A percentile compares a stretch with the other conserved stretches of the same genome.
Evolutionary conservation across 1,140 invertebrate genomes (phyloP).

Genomic region (Brachionus sp.): DNA sequence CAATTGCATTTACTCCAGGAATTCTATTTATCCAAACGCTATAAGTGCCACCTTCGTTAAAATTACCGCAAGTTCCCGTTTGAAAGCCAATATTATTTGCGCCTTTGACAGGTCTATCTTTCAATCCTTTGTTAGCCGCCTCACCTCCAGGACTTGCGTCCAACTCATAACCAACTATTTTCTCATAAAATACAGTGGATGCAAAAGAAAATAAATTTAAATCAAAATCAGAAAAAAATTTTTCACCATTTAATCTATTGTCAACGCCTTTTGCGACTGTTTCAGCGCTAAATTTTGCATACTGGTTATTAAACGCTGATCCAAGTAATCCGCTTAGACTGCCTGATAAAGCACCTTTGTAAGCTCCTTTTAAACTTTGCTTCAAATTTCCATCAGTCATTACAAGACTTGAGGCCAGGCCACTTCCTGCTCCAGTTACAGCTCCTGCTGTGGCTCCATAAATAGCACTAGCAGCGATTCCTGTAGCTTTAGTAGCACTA

Average conservation of each 20-base stretch:
- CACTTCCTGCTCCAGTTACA: conserved; percentile 1
- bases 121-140: background rate
- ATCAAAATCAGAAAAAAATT: conserved; percentile 9
- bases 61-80: background rate
- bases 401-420: background rate
- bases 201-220: background rate
- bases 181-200: background rate
- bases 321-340: background rate
- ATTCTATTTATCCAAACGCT: background rate
- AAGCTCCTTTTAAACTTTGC: background rate
- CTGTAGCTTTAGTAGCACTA: background rate
- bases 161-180: conserved; percentile 11
- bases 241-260: conserved; percentile 2
- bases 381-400: background rate
- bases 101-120: background rate
- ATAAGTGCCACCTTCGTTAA: background rate
- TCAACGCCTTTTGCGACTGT: background rate
- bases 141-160: background rate
- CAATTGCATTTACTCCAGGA: background rate
- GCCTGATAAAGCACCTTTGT: background rate
- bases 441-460: background rate
- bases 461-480: background rate
- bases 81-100: background rate
- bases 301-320: background rate
- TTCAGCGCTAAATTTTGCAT: background rate